phyloP scores from a whole-genome alignment of 1,140 invertebrate species.

The Goniozus legneri region DNA sequence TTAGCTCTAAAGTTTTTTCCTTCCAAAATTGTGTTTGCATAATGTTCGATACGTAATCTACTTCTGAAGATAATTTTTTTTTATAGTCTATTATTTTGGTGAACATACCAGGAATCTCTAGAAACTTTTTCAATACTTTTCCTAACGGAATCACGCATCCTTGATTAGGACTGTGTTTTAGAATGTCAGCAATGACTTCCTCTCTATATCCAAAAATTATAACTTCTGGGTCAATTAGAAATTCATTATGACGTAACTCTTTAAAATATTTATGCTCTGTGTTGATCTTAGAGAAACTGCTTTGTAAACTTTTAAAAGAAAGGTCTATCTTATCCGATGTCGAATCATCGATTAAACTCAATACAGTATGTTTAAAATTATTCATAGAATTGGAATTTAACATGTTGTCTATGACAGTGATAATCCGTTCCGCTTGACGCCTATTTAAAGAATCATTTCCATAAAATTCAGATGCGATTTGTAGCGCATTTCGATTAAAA shows the following conservation, averaged over 20 bases:
- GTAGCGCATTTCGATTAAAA: not conserved
- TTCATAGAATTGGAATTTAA: not conserved
- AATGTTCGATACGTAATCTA: conserved; percentile 11
- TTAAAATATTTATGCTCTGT: not conserved
- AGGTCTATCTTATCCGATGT: not conserved
- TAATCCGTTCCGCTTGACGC: not conserved
- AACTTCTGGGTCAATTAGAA: conserved; percentile 5
- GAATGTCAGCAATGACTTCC: not conserved
- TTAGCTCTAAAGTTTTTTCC: conserved; percentile 1
- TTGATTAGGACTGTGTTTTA: conserved; percentile 1
- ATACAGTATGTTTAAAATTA: not conserved
- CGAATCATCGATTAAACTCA: not conserved
- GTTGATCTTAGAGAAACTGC: not conserved
- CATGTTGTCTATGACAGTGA: not conserved
- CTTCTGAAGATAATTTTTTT: conserved; percentile 1
- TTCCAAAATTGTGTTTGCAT: conserved; percentile 18
- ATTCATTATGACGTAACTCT: not conserved
- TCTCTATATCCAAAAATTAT: conserved; percentile 8
- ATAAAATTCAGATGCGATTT: not conserved
- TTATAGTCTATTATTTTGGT: conserved; percentile 12
- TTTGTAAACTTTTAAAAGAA: not conserved
- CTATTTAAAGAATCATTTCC: not conserved
- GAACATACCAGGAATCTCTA: conserved; percentile 14
- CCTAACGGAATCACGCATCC: conserved; percentile 11
- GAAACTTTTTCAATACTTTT: conserved; percentile 16